Base-by-base conservation (phyloP, 2,113 vertebrate genomes). In the Oxyruncus cristatus region DNA sequence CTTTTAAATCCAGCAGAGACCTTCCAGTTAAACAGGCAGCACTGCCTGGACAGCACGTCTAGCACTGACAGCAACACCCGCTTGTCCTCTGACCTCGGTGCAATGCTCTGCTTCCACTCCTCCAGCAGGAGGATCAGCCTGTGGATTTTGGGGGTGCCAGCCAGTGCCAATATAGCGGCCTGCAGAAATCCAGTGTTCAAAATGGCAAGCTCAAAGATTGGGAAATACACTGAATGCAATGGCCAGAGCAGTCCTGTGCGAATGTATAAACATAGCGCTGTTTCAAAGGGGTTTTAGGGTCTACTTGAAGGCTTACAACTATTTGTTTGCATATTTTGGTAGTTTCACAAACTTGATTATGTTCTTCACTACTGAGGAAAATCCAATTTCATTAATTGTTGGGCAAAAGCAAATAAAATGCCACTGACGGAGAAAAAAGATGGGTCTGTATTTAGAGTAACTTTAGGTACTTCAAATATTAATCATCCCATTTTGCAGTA, bases 1-100 rank as follows among this genome's bases (percentile, higher is more conserved):
- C 16, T 68, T 78, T 75, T 73, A 67, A 92, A 89, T 41, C 23
- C 77, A 92, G 76, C 26, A 93, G 88, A 81, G 65, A 93, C 49
- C 37, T 62, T 28, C 23, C 68, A 75, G 47, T 39, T 56, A 53
- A 32, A 81, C 3, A 68, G 7, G 27, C 46, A 65, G 28, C 0
- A 4, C 28, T 80, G 68, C 35, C 71, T 42, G 20, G 42, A 22
- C 1, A 35, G 75, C 63, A 78, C 41, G 9, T 70, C 52, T 42
- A 56, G 58, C 0, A 1, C 56, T 58, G 24, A 61, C 42, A 74
- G 75, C 78, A 95, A 28, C 52, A 58, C 5, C 21, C 0, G 0
- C 84, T 27, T 24, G 2, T n/a, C 85, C 81, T 58, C 62, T n/a
- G 50, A 81, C 72, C 68, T 55, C 59, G 6, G 19, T 3, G 1